Evolutionary conservation across 2,888 invertebrate species (phyloP).

Genomic region (Polyommatus icarus): DNA sequence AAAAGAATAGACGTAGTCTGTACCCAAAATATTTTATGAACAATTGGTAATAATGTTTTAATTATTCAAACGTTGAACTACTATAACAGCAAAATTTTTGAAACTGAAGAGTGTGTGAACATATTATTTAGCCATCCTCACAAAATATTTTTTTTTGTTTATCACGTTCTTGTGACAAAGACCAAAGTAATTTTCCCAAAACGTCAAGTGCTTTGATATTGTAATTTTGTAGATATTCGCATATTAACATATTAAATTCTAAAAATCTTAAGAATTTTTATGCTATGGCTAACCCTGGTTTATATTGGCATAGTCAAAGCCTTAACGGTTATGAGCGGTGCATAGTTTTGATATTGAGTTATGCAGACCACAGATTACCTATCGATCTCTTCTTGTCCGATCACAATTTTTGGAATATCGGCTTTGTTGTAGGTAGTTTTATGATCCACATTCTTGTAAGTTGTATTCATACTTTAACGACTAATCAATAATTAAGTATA

Average conservation of each 20-base stretch:
- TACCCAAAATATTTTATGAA: too few relatives aligned
- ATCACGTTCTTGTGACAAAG: neutral
- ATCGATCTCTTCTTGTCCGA: conserved; percentile 45
- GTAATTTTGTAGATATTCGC: neutral
- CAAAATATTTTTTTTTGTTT: too few relatives aligned
- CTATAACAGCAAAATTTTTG: too few relatives aligned
- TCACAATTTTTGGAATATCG: conserved; percentile 41
- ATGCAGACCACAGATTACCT: conserved; percentile 62
- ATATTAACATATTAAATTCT: neutral
- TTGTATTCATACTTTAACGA: neutral
- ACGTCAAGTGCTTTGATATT: too few relatives aligned
- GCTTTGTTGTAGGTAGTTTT: conserved; percentile 32
- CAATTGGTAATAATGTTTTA: too few relatives aligned
- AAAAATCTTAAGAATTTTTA: neutral
- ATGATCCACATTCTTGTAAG: neutral
- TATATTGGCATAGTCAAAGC: conserved; percentile 24
- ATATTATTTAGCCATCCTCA: too few relatives aligned
- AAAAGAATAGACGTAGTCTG: too few relatives aligned
- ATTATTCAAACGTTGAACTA: too few relatives aligned
- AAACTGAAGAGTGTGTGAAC: too few relatives aligned
- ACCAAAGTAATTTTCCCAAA: too few relatives aligned
- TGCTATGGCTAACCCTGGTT: neutral
- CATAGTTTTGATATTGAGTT: conserved; percentile 76
- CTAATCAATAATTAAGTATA: neutral
- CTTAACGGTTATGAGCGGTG: conserved; percentile 48